Percentiles rank a stretch among this genome's conserved stretches.
These are phyloP conservation scores for Montipora cactus DNA, from an alignment of 64 coral and sea anemone species.

Conservation along the genomic window DNA sequence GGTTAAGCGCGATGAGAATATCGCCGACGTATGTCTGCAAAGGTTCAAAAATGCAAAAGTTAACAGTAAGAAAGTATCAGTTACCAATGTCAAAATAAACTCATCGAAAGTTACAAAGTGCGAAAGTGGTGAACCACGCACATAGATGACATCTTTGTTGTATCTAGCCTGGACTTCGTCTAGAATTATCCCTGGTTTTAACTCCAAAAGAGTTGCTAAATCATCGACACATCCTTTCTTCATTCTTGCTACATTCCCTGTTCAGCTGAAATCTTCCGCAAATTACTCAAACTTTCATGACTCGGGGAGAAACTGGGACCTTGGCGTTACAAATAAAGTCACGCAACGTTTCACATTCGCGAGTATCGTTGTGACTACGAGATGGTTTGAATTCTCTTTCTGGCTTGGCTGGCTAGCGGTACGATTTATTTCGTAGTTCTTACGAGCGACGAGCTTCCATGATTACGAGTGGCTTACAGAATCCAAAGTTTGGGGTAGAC, in stretches of 20 bases:
- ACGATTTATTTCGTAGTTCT: no score
- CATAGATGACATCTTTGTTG: conserved; percentile 79
- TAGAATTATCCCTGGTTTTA: conserved; percentile 77
- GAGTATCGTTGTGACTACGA: no score
- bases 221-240: conserved; percentile 51
- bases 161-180: conserved; percentile 80
- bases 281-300: no score
- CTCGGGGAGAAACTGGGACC: no score
- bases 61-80: neutral
- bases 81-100: neutral
- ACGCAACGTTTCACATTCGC: no score
- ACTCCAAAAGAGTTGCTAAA: conserved; percentile 76
- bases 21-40: conserved; percentile 88
- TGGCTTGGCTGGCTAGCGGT: no score
- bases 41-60: neutral
- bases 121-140: conserved; percentile 20
- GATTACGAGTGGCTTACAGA: no score
- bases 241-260: neutral
- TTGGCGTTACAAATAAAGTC: no score
- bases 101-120: neutral
- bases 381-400: no score
- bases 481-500: no score
- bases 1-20: conserved; percentile 91
- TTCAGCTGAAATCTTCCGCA: neutral
- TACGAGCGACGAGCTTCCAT: no score